Evolutionary conservation across 2,888 invertebrate genomes (phyloP), one percentile per base, ranked within the genome.

Genomic region (Reticulitermes lucifugus): DNA sequence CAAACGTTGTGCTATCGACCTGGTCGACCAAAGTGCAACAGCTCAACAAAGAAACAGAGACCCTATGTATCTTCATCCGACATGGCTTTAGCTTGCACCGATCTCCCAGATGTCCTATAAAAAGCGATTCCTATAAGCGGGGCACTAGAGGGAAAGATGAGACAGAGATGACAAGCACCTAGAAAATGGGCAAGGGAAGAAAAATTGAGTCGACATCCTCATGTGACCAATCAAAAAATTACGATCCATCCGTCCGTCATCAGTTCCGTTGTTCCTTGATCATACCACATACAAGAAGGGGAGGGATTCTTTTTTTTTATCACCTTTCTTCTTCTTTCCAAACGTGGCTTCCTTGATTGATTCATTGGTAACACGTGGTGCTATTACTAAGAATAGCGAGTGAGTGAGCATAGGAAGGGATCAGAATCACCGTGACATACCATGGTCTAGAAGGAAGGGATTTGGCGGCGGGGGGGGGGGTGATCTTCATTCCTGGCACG

Each of bases 221-320:
- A 65, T 83, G 86, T 86, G 86, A 81, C 86, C 86, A 86, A 86
- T 86, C 86, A 86, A 84, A 81, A 80, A 84, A 86, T 86, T 86
- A 84, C 84, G 71, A 46, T 60, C 86, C 83, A 84, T 82, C 84
- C 86, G 79, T 86, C 86, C 86, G 81, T 86, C 86, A 83, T 84
- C 83, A 85, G 80, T 84, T 83, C 77, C 83, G 59, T 29, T 59
- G 83, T 75, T 77, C 75, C 77, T 59, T 77, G 77, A 75, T 75
- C 77, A n/a, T 51, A 41, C 55, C 77, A n/a, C 75, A 41, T 35
- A 35, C 25, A 60, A 41, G 59, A 21, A 65, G 25, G n/a, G 25
- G 65, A 25, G 12, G 9, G 12, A 65, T n/a, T 7, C n/a, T 2
- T 65, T 65, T 65, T 0, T 41, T 41, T 71, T 25, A 5, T 18